Base-by-base conservation (phyloP, 2,888 invertebrate species). In the Dynastes maya region DNA sequence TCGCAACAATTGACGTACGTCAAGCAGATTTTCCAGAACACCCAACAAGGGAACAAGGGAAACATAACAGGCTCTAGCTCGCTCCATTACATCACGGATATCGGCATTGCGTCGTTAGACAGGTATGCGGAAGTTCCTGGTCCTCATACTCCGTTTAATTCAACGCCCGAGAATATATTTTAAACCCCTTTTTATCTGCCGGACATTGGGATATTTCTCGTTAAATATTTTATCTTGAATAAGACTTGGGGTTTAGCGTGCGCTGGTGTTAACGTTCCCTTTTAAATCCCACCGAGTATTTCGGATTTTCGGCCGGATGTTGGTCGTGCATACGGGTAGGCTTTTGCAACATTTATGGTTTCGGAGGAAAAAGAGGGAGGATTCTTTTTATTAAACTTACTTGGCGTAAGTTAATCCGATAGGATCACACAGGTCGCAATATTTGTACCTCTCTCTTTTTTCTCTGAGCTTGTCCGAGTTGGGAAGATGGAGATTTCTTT, bases 271-370 rank as follows among this genome's bases (percentile, higher is more conserved):
- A 58, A 58, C 22, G 55, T 58, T 58, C 55, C 16, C 55, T 58
- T 58, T 58, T 22, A n/a, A 58, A 22, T 22, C 22, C 55, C 9
- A 8, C 22, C n/a, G 55, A 58, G 55, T 16, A 58, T 27, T 58
- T 58, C 55, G 55, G 55, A 58, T 58, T 58, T 58, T 58, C 55
- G 55, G 16, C 5, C 9, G 22, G 55, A 5, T 8, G 22, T 16
- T 37, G 32, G 6, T 22, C 22, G 55, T 22, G 9, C 55, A 16
- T 9, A 5, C 55, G 16, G 22, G 55, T 58, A 58, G 55, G 55
- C 55, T 45, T 58, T 16, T 58, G 55, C 55, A 58, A 58, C 55
- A 58, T 58, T 58, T 58, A 58, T 58, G 55, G 55, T 8, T 58
- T 58, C 55, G 55, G 55, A 16, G 55, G 22, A 58, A 58, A 22